These are phyloP conservation scores for Cinclus cinclus DNA, from an alignment of 2,113 vertebrate species.

Conservation along the genomic window DNA sequence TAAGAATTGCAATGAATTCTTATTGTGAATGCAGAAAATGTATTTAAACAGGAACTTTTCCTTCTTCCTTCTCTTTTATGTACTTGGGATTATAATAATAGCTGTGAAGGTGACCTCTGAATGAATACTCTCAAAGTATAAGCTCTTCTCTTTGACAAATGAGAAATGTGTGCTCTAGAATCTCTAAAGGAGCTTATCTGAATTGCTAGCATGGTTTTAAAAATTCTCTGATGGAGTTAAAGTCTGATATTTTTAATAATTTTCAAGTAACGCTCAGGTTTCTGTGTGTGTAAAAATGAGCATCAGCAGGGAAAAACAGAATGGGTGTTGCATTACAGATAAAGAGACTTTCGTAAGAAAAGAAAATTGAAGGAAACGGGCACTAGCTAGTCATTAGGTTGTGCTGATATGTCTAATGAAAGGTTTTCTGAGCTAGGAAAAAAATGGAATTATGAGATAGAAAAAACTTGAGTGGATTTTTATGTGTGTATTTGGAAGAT, in stretches of 20 bases:
- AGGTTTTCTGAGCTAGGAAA: not conserved
- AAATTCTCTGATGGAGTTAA: not conserved
- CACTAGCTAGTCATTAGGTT: not conserved
- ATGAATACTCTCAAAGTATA: not conserved
- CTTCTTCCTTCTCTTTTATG: not conserved
- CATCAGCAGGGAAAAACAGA: not conserved
- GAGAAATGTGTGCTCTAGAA: not conserved
- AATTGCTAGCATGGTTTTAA: not conserved
- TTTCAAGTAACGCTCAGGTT: not conserved
- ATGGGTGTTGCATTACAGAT: not conserved
- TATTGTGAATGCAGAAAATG: not conserved
- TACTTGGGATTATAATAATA: not conserved
- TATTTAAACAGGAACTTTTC: not conserved
- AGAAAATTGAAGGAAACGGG: not conserved
- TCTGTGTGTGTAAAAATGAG: not conserved
- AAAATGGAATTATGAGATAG: not conserved
- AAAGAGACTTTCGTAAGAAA: not conserved
- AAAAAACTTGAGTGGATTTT: not conserved
- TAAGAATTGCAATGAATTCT: not conserved
- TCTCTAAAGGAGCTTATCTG: not conserved
- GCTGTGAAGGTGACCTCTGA: not conserved
- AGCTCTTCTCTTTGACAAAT: not conserved
- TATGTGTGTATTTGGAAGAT: not conserved
- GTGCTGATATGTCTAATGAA: not conserved
- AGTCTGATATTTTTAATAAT: not conserved